A percentile compares a stretch with the other conserved stretches of the same genome.
Evolutionary conservation across 2,888 invertebrate genomes (phyloP).

Genomic region (Pyrgus malvae): DNA sequence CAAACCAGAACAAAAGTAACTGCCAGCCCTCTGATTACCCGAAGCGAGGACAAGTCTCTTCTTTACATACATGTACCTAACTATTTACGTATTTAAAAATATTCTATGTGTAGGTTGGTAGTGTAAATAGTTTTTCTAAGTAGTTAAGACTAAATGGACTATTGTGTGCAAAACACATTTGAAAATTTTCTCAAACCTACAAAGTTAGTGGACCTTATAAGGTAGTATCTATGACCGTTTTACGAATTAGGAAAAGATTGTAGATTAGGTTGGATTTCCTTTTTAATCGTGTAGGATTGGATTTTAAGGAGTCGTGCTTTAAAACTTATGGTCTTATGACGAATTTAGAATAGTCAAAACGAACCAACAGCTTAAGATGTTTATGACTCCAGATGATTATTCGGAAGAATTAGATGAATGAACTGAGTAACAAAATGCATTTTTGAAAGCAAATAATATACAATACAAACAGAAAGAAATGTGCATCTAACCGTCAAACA

Average conservation of each 20-base stretch:
- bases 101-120: background rate
- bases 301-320: background rate
- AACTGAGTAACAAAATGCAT: too few species aligned
- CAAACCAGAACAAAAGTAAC: too few species aligned
- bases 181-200: conserved; percentile 1
- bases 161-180: conserved; percentile 6
- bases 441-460: too few species aligned
- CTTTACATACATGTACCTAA: too few species aligned
- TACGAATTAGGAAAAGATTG: background rate
- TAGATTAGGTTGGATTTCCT: background rate
- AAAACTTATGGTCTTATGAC: background rate
- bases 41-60: too few species aligned
- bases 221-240: conserved; percentile 10
- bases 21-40: too few species aligned
- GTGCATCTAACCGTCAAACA: too few species aligned
- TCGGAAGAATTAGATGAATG: too few species aligned
- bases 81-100: background rate
- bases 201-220: conserved; percentile 4
- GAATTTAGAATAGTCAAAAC: too few species aligned
- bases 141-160: background rate
- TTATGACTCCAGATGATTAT: too few species aligned
- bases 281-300: background rate
- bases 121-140: background rate
- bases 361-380: too few species aligned
- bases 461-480: too few species aligned